phyloP scores from a whole-genome alignment of 2,797 vertebrate genomes.

The Lagocephalus sceleratus region DNA sequence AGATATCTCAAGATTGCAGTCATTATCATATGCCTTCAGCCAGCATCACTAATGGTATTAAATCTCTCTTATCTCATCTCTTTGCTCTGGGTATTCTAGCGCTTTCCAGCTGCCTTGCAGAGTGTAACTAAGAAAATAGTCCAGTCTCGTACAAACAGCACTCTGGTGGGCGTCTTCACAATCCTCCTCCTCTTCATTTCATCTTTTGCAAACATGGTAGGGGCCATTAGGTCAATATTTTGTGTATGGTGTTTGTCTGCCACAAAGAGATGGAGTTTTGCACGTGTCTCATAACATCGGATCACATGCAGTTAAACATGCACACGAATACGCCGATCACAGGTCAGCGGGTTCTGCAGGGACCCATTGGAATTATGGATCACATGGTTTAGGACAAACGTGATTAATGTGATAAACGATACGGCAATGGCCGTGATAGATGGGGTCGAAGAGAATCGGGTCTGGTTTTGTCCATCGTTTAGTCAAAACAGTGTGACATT shows the following conservation, averaged over 20 bases:
- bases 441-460: constrained; percentile 13
- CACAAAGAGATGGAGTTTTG: not conserved
- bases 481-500: not conserved
- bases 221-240: constrained; percentile 11
- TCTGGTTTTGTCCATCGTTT: constrained; percentile 27
- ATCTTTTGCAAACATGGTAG: constrained; percentile 92
- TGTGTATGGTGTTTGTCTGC: not conserved
- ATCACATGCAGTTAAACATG: too few relatives aligned
- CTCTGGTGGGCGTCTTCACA: constrained; percentile 84
- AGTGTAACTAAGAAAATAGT: constrained; percentile 86
- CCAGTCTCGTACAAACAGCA: constrained; percentile 89
- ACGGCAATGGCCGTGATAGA: constrained; percentile 19
- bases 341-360: too few relatives aligned
- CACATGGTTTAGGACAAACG: too few relatives aligned
- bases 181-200: constrained; percentile 90
- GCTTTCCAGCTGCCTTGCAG: constrained; percentile 83
- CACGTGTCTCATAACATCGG: not conserved
- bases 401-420: too few relatives aligned
- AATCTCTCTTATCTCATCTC: constrained; percentile 45
- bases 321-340: too few relatives aligned
- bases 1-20: constrained; percentile 41
- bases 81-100: constrained; percentile 41
- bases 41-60: constrained; percentile 47
- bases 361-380: too few relatives aligned
- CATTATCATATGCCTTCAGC: constrained; percentile 41